Base-by-base conservation (phyloP, 2,888 invertebrate species). In the Drosophila fungiperda region DNA sequence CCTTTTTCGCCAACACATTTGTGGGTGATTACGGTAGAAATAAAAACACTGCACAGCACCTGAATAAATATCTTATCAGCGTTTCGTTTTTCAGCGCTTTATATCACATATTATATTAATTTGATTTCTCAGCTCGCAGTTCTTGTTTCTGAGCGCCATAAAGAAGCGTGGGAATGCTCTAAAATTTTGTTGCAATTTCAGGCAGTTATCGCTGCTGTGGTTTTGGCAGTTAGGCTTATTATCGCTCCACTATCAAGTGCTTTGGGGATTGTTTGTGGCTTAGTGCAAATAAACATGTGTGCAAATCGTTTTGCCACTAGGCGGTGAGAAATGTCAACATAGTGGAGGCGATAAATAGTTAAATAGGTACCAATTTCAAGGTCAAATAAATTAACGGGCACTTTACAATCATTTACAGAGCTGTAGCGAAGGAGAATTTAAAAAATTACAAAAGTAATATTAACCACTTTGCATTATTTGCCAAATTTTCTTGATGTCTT, bases 1-100 rank as follows among this genome's bases (percentile, higher is more conserved):
- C 64, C 76, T 78, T 76, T 76, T 82, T 87, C 65, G 83, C 83
- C 85, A 82, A 87, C 87, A 76, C 77, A 77, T 88, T 83, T 75
- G 86, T 87, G 85, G 86, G 86, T 87, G 86, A 86, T 83, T 87
- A 81, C 74, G 68, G 59, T 55, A 80, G 76, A 61, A 59, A 73
- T 69, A 66, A 59, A 68, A 75, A 76, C 60, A 58, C 42, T 60
- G 55, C 23, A 50, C 35, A 83, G 84, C 87, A 87, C 88, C 88
- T 87, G 87, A 87, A 83, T 80, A 87, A 87, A 88, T 88, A 87
- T 87, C 80, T 87, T 89, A 85, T 87, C 87, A 83, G 73, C 67
- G 54, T 72, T 82, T 78, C 69, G 71, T 69, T 78, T 87, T 87
- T 81, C 81, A 81, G 76, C 80, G 68, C 71, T 71, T 82, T 75